Evolutionary conservation across 2,888 invertebrate species (phyloP).

Genomic region (Microplitis manilae): DNA sequence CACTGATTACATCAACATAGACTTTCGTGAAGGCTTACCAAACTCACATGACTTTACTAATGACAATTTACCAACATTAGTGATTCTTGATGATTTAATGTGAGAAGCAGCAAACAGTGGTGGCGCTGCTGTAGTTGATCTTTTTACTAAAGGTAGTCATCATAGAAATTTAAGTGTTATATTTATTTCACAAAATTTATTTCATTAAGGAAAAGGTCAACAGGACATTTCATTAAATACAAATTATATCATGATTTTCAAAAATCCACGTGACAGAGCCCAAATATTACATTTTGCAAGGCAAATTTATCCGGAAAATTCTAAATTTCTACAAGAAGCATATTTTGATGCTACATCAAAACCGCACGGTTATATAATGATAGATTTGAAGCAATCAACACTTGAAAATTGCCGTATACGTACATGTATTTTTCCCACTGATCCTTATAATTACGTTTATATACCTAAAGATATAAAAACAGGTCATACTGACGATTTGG

Average conservation of each 20-base stretch:
- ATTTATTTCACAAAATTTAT: slow-evolving; percentile 34
- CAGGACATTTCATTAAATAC: slow-evolving; percentile 46
- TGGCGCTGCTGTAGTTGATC: slow-evolving; percentile 15
- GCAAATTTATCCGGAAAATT: slow-evolving; percentile 44
- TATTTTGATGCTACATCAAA: slow-evolving; percentile 43
- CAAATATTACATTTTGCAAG: slow-evolving; percentile 43
- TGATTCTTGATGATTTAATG: slow-evolving; percentile 36
- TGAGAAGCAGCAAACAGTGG: slow-evolving; percentile 13
- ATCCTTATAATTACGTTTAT: slow-evolving; percentile 2
- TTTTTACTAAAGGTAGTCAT: slow-evolving; percentile 33
- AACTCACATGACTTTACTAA: slow-evolving; percentile 31
- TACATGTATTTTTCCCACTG: slow-evolving; percentile 26
- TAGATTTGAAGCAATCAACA: neutral
- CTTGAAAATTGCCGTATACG: slow-evolving; percentile 15
- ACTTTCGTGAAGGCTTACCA: slow-evolving; percentile 43
- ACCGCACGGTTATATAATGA: neutral
- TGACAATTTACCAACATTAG: slow-evolving; percentile 1
- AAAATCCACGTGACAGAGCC: slow-evolving; percentile 44
- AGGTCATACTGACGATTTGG: slow-evolving; percentile 17
- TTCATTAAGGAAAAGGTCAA: slow-evolving; percentile 32
- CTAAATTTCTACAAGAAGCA: slow-evolving; percentile 45
- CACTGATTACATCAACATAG: slow-evolving; percentile 9
- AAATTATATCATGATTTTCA: slow-evolving; percentile 43
- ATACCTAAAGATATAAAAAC: too few relatives aligned
- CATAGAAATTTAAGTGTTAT: slow-evolving; percentile 45